Base-by-base conservation (phyloP, 30 jellyfish, hydroid and myxozoan genomes). In the Nemopilema nomurai region DNA sequence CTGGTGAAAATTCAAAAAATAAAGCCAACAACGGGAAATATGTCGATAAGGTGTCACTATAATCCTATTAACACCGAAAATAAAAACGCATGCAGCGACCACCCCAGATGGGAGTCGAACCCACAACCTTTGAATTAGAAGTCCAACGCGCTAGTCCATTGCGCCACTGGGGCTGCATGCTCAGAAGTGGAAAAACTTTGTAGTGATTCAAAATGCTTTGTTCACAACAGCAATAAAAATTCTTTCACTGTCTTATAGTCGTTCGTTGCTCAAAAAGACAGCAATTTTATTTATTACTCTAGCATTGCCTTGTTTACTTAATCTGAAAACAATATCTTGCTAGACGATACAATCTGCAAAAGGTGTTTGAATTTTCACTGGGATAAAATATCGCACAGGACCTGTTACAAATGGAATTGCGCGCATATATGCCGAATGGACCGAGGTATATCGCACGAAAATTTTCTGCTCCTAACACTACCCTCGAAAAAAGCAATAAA, bases 71-170 rank as follows among this genome's bases (percentile, higher is more conserved):
- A 17, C 17, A 1, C 16, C 27, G 13, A n/a, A 71, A 6, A 23
- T 30, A 25, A 85, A 74, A 85, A 3, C 0, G 41, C 28, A 16
- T 28, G 92, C 92, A 83, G 86, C 92, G 81, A 73, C 92, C 92
- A 83, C 92, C 92, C 92, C 92, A 83, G 92, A 83, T 83, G 92
- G 92, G 92, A 83, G 92, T 83, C 92, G 92, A 83, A 83, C 92
- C 92, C 92, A 83, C 92, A 83, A 83, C 92, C 92, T 83, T 83
- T 83, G 92, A 62, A 83, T 83, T 83, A 83, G 92, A 83, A 83
- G 92, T 83, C 92, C 92, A 83, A 83, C 92, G 92, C 92, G 92
- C 92, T 83, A 83, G 92, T 83, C 92, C 92, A 83, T 83, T 83
- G 92, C 92, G 92, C 92, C 92, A 83, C 92, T 83, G 92, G 92